Percentiles rank a stretch among this genome's conserved stretches.
Conservation (phyloP, 2,113 vertebrate species). For the Passer domesticus region DNA sequence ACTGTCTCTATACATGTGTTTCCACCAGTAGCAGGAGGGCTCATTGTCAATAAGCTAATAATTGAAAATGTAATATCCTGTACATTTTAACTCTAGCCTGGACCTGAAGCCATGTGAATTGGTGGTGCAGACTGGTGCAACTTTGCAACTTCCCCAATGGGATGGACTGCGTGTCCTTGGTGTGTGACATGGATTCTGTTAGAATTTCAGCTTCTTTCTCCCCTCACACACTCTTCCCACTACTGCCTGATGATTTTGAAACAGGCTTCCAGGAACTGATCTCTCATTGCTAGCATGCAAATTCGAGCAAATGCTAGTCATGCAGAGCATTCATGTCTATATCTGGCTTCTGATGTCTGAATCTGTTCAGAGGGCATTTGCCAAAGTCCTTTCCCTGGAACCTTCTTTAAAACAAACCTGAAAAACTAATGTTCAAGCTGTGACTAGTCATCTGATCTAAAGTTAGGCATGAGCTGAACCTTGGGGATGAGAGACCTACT, state of each 20-base stretch:
- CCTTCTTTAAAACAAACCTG: background rate
- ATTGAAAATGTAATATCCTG: background rate
- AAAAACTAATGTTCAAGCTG: background rate
- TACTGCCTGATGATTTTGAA: background rate
- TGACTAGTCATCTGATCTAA: background rate
- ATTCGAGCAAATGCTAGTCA: background rate
- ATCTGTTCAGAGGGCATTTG: background rate
- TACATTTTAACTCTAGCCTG: background rate
- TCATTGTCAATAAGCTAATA: background rate
- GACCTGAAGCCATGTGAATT: background rate
- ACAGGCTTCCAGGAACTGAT: background rate
- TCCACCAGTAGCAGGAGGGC: background rate
- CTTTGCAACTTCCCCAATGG: background rate
- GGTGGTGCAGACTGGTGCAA: background rate
- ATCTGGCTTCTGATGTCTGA: background rate
- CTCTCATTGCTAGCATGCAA: background rate
- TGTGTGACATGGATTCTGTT: background rate
- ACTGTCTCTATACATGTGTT: background rate
- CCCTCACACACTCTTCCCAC: accelerated
- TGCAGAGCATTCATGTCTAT: background rate
- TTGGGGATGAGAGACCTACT: background rate
- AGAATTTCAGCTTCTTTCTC: background rate
- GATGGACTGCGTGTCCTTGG: background rate
- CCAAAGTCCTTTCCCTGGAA: background rate
- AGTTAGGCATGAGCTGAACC: background rate